Percentiles rank a stretch among this genome's conserved stretches.
Evolutionary conservation across 2,113 vertebrate genomes (phyloP).

Genomic region (Cromileptes altivelis): DNA sequence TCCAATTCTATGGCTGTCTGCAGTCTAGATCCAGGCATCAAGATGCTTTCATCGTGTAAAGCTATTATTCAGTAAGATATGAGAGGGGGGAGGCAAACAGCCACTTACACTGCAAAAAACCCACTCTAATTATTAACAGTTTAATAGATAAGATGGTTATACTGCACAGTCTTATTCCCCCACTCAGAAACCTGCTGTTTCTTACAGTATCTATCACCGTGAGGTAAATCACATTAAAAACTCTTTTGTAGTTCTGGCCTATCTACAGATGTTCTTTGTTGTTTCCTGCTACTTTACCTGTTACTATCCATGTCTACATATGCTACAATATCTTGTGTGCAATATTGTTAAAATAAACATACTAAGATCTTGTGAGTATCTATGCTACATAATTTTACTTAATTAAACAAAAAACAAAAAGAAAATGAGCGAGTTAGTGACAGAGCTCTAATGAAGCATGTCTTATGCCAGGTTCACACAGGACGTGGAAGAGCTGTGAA

Average conservation of each 20-base stretch:
- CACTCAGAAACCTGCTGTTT: background rate
- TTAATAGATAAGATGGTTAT: background rate
- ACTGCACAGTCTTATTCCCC: background rate
- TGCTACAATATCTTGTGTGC: too few relatives aligned
- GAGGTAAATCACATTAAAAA: too few relatives aligned
- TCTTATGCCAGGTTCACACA: too few relatives aligned
- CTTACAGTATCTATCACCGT: background rate
- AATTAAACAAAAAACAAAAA: too few relatives aligned
- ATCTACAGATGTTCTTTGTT: background rate
- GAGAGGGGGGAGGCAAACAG: conserved; percentile 26
- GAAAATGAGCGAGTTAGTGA: background rate
- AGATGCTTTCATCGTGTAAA: conserved; percentile 33
- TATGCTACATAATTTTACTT: too few relatives aligned
- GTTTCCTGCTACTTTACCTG: background rate
- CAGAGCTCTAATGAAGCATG: too few relatives aligned
- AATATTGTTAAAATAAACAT: background rate
- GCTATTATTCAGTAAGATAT: conserved; percentile 27
- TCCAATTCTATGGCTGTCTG: conserved; percentile 52
- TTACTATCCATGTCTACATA: too few relatives aligned
- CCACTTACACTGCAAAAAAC: background rate
- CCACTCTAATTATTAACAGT: background rate
- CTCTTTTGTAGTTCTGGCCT: background rate
- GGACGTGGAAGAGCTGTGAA: too few relatives aligned
- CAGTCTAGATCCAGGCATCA: conserved; percentile 10
- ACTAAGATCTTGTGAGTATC: background rate